Percentiles rank a stretch among this genome's conserved stretches.
Conservation (phyloP, 2,113 vertebrate genomes). For the Mastomys coucha region DNA sequence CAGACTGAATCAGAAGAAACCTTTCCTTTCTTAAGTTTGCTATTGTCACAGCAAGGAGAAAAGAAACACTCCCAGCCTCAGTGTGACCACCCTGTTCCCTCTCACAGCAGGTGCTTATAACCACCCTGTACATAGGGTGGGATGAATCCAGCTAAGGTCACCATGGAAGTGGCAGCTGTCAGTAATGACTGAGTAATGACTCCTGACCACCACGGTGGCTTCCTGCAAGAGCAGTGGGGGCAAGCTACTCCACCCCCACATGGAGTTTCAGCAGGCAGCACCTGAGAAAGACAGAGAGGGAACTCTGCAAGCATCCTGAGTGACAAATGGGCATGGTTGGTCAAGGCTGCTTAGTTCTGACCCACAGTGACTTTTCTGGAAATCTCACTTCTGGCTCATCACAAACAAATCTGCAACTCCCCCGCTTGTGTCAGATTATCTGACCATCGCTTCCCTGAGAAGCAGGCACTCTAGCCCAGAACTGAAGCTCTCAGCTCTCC, state of each 20-base stretch:
- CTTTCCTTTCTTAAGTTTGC: too few species aligned
- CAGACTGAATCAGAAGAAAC: too few species aligned
- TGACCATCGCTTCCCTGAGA: slow-evolving; percentile 55
- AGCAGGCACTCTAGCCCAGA: slow-evolving; percentile 71
- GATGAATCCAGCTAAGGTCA: not conserved
- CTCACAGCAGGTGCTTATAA: not conserved
- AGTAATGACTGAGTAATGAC: not conserved
- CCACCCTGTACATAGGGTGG: not conserved
- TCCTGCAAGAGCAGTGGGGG: not conserved
- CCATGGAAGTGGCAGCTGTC: too few species aligned
- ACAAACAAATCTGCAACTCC: not conserved
- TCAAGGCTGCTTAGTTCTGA: not conserved
- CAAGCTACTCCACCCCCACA: not conserved
- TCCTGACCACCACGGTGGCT: not conserved
- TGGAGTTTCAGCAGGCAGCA: not conserved
- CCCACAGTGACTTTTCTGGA: slow-evolving; percentile 43
- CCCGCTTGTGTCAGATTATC: not conserved
- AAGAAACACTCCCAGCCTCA: not conserved
- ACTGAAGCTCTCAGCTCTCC: not conserved
- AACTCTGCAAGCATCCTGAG: too few species aligned
- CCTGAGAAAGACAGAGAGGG: not conserved
- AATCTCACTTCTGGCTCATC: slow-evolving; percentile 70
- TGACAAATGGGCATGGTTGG: fast-evolving
- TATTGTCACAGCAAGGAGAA: not conserved
- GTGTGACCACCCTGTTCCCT: not conserved